A percentile compares a stretch with the other conserved stretches of the same genome.
phyloP scores from a whole-genome alignment of 1,140 invertebrate genomes.

The Myzus persicae region DNA sequence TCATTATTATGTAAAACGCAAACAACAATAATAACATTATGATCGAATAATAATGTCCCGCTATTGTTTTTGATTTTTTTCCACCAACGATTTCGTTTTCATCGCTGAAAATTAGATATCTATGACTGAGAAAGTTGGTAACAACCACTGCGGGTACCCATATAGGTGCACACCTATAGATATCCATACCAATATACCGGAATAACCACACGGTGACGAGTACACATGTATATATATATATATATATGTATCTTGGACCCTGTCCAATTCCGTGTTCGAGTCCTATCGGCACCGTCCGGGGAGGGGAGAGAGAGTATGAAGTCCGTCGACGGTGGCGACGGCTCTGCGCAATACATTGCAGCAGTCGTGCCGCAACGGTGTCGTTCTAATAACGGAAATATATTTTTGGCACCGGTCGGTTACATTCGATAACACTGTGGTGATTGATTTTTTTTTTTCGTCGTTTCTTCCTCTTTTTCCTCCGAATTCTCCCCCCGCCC shows the following conservation, averaged over 20 bases:
- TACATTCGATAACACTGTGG: background rate
- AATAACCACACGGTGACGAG: background rate
- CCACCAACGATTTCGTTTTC: too few relatives aligned
- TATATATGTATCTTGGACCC: background rate
- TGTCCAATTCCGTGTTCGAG: background rate
- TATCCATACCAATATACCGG: background rate
- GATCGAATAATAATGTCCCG: background rate
- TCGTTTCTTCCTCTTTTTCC: background rate
- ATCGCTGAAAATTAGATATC: background rate
- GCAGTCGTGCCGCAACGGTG: background rate
- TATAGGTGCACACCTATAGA: background rate
- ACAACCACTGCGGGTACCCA: background rate
- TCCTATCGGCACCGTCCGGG: background rate
- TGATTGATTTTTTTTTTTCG: background rate
- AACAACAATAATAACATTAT: too few relatives aligned
- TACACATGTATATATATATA: background rate
- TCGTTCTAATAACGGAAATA: conserved; percentile 22
- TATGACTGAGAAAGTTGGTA: background rate
- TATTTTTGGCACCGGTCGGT: conserved; percentile 29
- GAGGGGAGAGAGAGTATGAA: background rate
- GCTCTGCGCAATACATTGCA: background rate
- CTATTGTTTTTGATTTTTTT: background rate
- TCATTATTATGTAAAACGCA: too few relatives aligned
- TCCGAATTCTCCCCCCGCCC: background rate
- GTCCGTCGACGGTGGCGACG: background rate